Evolutionary conservation across 2,113 vertebrate species (phyloP), one percentile per base, ranked within the genome.

Genomic region (Girardinichthys multiradiatus): DNA sequence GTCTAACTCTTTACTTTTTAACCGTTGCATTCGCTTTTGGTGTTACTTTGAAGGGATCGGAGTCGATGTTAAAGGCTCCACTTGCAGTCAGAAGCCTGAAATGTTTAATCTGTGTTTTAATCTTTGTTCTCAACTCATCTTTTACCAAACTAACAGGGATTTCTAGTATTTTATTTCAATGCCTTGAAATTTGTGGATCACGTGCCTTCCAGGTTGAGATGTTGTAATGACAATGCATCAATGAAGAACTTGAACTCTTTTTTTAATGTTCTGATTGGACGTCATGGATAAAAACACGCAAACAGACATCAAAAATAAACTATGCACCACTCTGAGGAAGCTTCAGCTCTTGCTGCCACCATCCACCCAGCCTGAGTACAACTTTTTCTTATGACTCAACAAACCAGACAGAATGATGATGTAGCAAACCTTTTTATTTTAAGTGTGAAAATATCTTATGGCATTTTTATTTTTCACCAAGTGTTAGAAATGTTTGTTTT

Each of bases 321-420:
- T 98, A 98, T 98, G 98, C 97, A 98, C 82, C 94, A 94, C 91
- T 93, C 57, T 88, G 95, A 88, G 92, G 94, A 94, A 95, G 94
- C 93, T 94, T 92, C 76, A 92, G 62, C 63, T 37, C 59, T 57
- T 21, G 4, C 68, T 37, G 27, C 76, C 83, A 92, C 93, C 84
- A 86, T 91, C 63, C 93, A 94, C 94, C 95, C 93, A n/a, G 87
- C 89, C 82, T 58, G 84, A 91, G 86, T 92, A 86, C 82, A 83
- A 67, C 70, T 92, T 88, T 94, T 94, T 95, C 76, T 94, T 92
- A 74, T 5, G 83, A 87, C 85, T 88, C 77, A 54, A 87, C 79
- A 85, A 90, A 91, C 83, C 83, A 84, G 88, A 89, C 91, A 77
- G 88, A 90, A 90, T 74, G 82, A 95, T 96, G 95, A 95, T 96